Evolutionary conservation across 2,797 vertebrate species (phyloP), one percentile per base, ranked within the genome.

Genomic region (Peromyscus aztecus): DNA sequence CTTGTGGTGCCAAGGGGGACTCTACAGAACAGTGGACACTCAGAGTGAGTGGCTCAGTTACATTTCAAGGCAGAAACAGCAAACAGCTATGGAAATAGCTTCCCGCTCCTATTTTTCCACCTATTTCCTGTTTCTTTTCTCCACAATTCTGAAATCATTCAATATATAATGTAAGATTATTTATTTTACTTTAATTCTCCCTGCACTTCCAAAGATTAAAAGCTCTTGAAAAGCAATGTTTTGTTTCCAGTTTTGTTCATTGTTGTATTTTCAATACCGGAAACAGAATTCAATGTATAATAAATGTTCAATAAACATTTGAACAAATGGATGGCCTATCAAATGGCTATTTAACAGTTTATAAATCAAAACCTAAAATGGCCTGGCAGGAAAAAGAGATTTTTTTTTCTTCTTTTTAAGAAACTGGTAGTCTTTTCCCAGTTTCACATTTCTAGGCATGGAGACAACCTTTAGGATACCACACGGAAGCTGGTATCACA

Each of bases 301-400:
- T 19, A 88, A 92, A 65, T 4, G 40, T 76, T 71, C 14, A 76
- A 12, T 19, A 88, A 92, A 71, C 2, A 55, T 80, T 71, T 46
- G 49, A 91, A 31, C 37, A 91, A 93, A 86, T 65, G 6, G 76
- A 57, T 49, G n/a, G 21, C 16, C 34, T 84, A 16, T 61, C 63
- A n/a, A 43, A 40, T 37, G 27, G 34, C 17, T 12, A 84, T 75
- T 73, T 80, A 21, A 7, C 83, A 96, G 75, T n/a, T 97, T 43
- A 71, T 40, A 65, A 67, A 92, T 92, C 69, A 91, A 90, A 96
- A 92, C 71, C 16, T 73, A 94, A 90, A 78, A 76, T n/a, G 9
- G 14, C 12, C 34, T 59, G 8, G 43, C 63, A 12, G 37, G 76
- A 90, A 73, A 63, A 84, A 21, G 65, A 27, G 8, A 49, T 69